phyloP scores from a whole-genome alignment of 2,797 vertebrate genomes.

The Hylomyscus alleni region DNA sequence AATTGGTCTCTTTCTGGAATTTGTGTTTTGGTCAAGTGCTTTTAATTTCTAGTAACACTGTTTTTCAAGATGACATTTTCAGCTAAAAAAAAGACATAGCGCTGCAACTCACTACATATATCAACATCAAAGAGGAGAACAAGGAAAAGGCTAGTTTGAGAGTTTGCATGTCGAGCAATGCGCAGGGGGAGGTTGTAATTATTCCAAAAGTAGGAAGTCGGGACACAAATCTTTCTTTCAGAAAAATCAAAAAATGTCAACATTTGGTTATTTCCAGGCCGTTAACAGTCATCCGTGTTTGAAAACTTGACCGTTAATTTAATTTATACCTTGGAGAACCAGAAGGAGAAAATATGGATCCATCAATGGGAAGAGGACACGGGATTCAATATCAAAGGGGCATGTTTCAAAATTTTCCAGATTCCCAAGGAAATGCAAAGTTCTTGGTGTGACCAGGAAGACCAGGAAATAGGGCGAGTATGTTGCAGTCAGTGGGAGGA shows the following conservation, averaged over 20 bases:
- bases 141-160: neutral
- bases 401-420: slow-evolving; percentile 45
- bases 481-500: neutral
- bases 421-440: neutral
- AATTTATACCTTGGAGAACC: slow-evolving; percentile 12
- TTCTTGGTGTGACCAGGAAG: neutral
- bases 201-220: neutral
- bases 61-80: slow-evolving; percentile 23
- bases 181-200: neutral
- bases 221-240: neutral
- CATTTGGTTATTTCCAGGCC: neutral
- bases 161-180: neutral
- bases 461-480: neutral
- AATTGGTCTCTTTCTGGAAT: slow-evolving; percentile 73
- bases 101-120: neutral
- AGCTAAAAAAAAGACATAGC: slow-evolving; percentile 55
- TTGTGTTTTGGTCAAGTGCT: slow-evolving; percentile 57
- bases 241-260: slow-evolving; percentile 51
- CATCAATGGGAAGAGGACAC: slow-evolving; percentile 29
- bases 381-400: slow-evolving; percentile 2
- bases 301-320: slow-evolving; percentile 37
- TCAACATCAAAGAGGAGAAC: neutral
- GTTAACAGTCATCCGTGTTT: slow-evolving; percentile 29
- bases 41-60: slow-evolving; percentile 40
- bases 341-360: neutral